Base-by-base conservation (phyloP, 1,140 invertebrate genomes). In the Grapholita molesta region DNA sequence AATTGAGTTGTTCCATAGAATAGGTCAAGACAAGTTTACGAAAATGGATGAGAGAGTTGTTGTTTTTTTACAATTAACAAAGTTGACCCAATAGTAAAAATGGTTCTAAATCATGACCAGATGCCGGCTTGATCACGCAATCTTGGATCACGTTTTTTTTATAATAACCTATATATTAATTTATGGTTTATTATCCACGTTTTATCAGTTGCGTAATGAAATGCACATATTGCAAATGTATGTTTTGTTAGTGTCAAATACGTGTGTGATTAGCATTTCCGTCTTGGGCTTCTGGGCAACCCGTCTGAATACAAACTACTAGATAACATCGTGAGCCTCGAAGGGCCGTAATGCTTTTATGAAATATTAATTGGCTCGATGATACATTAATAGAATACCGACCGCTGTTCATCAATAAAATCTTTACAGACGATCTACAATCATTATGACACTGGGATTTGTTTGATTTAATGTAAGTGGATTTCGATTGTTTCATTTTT, bases 201-300 rank as follows among this genome's bases (percentile, higher is more conserved):
- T 11, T 8, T 35, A 3, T 21, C 15, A 21, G 0, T 48, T 18
- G 6, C 18, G 15, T 48, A 48, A 48, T 48, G n/a, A 48, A 61
- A 61, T 61, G 55, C 55, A 30, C 24, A 55, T 23, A 55, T 32
- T 61, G 55, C 55, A 61, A 61, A 61, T 61, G 24, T n/a, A 18
- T 61, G 55, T 61, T 61, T 32, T 28, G 55, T 32, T 71, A 71
- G 76, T 81, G 77, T 78, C 76, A 81, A 77, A 74, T 79, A 70
- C 55, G 55, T 74, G 68, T 77, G 55, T 69, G 72, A 84, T 90
- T 90, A 84, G 76, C 72, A 90, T 87, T 87, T 80, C 72, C 72
- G 79, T 87, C 85, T 86, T 84, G 84, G 74, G 30, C 76, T n/a
- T n/a, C n/a, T 23, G 42, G 53, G 77, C 78, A 85, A 86, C 61